phyloP scores from a whole-genome alignment of 2,113 vertebrate species.

The Pterocles burchelli region DNA sequence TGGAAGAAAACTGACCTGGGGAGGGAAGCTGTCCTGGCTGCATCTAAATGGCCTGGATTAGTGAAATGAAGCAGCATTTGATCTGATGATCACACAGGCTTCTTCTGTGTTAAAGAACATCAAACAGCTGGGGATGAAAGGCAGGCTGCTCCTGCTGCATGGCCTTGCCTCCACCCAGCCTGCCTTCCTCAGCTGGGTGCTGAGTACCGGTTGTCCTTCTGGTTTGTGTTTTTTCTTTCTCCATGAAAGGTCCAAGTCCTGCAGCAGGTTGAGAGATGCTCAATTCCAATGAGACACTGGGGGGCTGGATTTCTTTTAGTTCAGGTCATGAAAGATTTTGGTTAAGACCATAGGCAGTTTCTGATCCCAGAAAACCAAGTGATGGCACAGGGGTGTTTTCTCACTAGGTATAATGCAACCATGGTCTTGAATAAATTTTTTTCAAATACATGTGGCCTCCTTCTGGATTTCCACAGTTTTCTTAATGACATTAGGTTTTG shows the following conservation, averaged over 20 bases:
- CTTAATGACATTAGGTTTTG: background rate
- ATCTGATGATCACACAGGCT: background rate
- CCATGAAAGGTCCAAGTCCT: background rate
- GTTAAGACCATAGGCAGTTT: rapidly evolving
- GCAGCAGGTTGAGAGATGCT: background rate
- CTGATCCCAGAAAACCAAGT: rapidly evolving
- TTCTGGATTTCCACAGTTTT: background rate
- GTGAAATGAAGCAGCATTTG: background rate
- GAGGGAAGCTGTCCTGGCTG: background rate
- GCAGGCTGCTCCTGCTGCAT: background rate
- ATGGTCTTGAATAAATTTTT: background rate
- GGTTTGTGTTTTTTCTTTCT: background rate
- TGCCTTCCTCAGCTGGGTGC: background rate
- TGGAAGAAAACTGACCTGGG: background rate
- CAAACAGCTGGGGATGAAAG: background rate
- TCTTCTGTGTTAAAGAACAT: background rate
- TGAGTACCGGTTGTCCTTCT: background rate
- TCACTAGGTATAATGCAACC: background rate
- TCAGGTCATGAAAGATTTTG: background rate
- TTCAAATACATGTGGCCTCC: background rate
- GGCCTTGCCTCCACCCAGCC: background rate
- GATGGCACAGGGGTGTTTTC: background rate
- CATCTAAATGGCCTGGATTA: background rate
- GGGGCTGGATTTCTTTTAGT: background rate
- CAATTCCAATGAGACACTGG: background rate